Conservation (phyloP, 1,140 invertebrate genomes). For the Pararge aegeria region DNA sequence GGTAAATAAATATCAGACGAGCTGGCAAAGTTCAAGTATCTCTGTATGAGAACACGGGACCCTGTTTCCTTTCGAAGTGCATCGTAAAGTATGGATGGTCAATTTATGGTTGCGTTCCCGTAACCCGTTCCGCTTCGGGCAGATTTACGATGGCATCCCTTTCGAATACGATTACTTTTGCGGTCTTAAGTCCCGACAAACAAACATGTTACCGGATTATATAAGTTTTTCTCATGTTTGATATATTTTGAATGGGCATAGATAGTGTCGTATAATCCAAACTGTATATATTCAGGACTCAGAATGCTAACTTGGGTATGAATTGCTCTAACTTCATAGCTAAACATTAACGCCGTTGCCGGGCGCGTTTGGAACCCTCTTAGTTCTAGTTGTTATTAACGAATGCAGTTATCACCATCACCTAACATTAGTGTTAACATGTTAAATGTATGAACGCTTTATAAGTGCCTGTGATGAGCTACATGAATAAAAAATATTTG, state of each 20-base stretch:
- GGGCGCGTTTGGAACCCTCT: no score
- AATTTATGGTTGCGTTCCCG: slow-evolving; percentile 70
- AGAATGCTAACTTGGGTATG: no score
- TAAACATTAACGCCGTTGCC: no score
- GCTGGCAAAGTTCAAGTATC: slow-evolving; percentile 46
- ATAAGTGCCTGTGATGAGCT: no score
- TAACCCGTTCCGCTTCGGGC: slow-evolving; percentile 62
- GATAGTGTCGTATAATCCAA: not conserved
- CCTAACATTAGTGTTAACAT: no score
- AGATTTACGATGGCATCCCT: slow-evolving; percentile 66
- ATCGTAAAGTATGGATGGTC: slow-evolving; percentile 73
- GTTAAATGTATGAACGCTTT: no score
- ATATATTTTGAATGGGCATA: not conserved
- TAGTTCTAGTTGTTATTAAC: no score
- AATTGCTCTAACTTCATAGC: no score
- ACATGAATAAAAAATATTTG: no score
- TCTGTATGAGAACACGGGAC: slow-evolving; percentile 40
- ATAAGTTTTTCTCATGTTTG: slow-evolving; percentile 10
- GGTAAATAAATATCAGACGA: slow-evolving; percentile 39
- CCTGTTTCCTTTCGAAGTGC: slow-evolving; percentile 59
- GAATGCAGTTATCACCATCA: no score
- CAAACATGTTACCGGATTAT: slow-evolving; percentile 21
- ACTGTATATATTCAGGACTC: no score
- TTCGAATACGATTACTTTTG: slow-evolving; percentile 55
- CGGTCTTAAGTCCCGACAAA: slow-evolving; percentile 19